Base-by-base conservation (phyloP, 2,113 vertebrate species). In the Tamias sibiricus region DNA sequence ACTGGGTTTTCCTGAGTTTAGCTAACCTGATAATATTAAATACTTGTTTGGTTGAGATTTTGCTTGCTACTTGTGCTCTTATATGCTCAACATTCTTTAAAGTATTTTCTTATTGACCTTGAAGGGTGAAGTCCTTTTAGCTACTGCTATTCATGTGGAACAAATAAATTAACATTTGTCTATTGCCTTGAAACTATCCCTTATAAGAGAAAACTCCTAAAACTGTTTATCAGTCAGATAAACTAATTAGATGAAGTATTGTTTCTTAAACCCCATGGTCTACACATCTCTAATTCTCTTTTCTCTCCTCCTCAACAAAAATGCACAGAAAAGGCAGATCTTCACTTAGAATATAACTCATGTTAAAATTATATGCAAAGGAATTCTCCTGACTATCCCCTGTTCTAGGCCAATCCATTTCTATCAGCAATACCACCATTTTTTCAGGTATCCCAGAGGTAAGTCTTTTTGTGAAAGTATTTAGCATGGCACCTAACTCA, bases 21-120 rank as follows among this genome's bases (percentile, higher is more conserved):
- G 28, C 66, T 76, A n/a, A 4, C 30, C 37, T 12, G 49, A 92
- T 57, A 59, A 22, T 4, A 87, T 47, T 37, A 77, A 52, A 76
- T 37, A 69, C 20, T 24, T 84, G 49, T 57, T 75, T 92, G 42
- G 8, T 66, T 81, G 37, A 80, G 32, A 8, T 80, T 26, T 32
- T 77, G 40, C 13, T 74, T 81, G 44, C 26, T 57, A 37, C 2
- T 74, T 40, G 35, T 28, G 28, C 20, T 69, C 54, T 87, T 49
- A n/a, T 57, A 52, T 64, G 49, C 40, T 84, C 28, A 44, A 37
- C 32, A 30, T 59, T 79, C 62, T 49, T 91, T n/a, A 30, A 62
- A 95, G 42, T 93, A 64, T 87, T 87, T 87, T 96, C 59, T 28
- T 76, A 52, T 69, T 62, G 62, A 68, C 49, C 82, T 52, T 62